Percentiles rank a stretch among this genome's conserved stretches.
Evolutionary conservation across 2,888 invertebrate species (phyloP).

Genomic region (Microctonus aethiopoides): DNA sequence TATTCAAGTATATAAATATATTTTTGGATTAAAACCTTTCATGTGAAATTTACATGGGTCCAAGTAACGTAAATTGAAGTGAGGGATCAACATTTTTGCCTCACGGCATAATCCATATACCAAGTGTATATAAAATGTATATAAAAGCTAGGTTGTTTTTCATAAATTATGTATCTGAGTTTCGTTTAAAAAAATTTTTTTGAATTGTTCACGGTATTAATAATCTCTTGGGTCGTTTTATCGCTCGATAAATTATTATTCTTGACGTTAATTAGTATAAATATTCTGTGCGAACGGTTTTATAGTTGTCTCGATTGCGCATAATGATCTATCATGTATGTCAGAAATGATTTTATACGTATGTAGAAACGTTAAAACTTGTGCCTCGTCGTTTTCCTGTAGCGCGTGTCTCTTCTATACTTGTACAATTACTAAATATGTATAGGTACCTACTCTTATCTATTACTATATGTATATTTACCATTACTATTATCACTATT

Average conservation of each 20-base stretch:
- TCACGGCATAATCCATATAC: constrained; percentile 16
- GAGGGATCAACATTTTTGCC: neutral
- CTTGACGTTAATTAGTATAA: constrained; percentile 37
- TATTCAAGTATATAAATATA: neutral
- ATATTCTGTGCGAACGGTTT: constrained; percentile 34
- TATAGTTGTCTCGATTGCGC: constrained; percentile 31
- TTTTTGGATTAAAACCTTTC: neutral
- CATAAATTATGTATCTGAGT: constrained; percentile 28
- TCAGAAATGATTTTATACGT: constrained; percentile 28
- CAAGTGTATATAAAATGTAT: neutral
- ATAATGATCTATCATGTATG: constrained; percentile 36
- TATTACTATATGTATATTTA: neutral
- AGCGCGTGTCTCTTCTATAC: neutral
- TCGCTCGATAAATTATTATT: constrained; percentile 29
- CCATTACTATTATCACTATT: neutral
- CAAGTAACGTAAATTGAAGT: neutral
- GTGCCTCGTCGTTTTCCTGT: neutral
- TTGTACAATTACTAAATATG: no score
- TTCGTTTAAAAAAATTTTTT: constrained; percentile 22
- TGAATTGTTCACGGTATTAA: constrained; percentile 32
- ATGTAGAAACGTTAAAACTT: neutral
- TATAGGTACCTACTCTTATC: no score
- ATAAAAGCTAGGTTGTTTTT: constrained; percentile 4
- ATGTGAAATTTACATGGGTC: neutral
- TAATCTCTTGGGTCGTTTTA: constrained; percentile 29